Base-by-base conservation (phyloP, 2,797 vertebrate genomes). In the Perodicticus potto region DNA sequence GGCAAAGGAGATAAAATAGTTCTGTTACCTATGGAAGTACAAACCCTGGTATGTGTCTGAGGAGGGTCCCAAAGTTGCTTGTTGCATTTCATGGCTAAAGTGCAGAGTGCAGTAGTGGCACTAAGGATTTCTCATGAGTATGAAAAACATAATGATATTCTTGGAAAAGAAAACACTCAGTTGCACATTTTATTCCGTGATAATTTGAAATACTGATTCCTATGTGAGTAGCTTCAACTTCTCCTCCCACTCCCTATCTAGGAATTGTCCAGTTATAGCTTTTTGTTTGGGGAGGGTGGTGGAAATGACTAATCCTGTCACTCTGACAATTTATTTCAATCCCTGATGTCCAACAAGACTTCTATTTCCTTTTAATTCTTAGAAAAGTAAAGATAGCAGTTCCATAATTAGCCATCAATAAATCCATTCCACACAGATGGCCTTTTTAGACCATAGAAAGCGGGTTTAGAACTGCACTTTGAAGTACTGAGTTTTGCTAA, bases 361-460 rank as follows among this genome's bases (percentile, higher is more conserved):
- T 97, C 95, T 55, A 8, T 93, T 97, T 74, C 65, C 29, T 43
- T 97, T 93, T 89, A 93, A 96, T 97, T 89, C 89, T 89, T 86
- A 16, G 67, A 95, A 77, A 0, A 23, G 65, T 97, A 95, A 69
- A 0, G 7, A 91, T 93, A 95, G 14, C 0, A 43, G 37, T 73
- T 90, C 86, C 95, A 95, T 96, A 96, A 96, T 29, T 73, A 78
- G 53, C 87, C 88, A 89, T 93, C n/a, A 92, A 57, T 92, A 92
- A 80, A 78, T 83, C 34, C 86, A 32, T 96, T 91, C 88, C 37
- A 20, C 5, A 0, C 0, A 5, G 69, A 57, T 86, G 32, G 34
- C 23, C 37, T 53, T 34, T 83, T 65, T 22, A 89, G 88, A 74
- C 22, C 43, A 37, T 70, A 72, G 55, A 34, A 82, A 40, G 61